Evolutionary conservation across 2,888 invertebrate genomes (phyloP), one percentile per base, ranked within the genome.

Genomic region (Agonopterix subpropinquella): DNA sequence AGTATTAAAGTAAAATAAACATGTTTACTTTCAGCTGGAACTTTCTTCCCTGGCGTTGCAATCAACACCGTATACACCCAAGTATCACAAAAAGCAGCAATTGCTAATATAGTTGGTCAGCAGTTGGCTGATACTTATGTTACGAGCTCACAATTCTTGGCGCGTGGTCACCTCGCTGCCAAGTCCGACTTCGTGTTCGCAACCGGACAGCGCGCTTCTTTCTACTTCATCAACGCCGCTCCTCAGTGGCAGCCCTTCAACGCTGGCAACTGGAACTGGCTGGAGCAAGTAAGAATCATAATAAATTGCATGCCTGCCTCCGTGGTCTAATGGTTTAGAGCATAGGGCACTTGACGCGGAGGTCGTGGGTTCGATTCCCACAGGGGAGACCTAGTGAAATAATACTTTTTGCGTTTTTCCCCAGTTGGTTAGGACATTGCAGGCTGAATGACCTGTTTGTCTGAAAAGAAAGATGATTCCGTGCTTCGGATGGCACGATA

Each of bases 231-330:
- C 46, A 93, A 93, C 62, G 89, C 88, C 1, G 91, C 91, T 1
- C 92, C 93, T 1, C 93, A 93, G 57, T 93, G 92, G 92, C 91
- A 92, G 50, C 81, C 81, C 0, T 90, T 91, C 61, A 92, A 92
- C 56, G 88, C 74, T 50, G 90, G 90, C n/a, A 91, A 91, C 67
- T 91, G 91, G 91, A 84, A 87, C 67, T 71, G 62, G 49, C 67
- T 91, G n/a, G 91, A 91, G 61, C 76, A 71, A 58, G 82, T 80
- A 48, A 28, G 28, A 5, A 5, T 28, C 5, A 28, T 28, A 50
- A 47, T 13, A 37, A 13, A 13, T 13, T 13, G 13, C 13, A 13
- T 13, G 13, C 1, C 13, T 13, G 13, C 13, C 13, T 13, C 13
- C 13, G 13, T 13, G 13, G 13, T 13, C 13, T 13, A 13, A 13